Percentiles rank a stretch among this genome's conserved stretches.
These are phyloP conservation scores for Noctua comes DNA, from an alignment of 2,888 invertebrate species.

Conservation along the genomic window DNA sequence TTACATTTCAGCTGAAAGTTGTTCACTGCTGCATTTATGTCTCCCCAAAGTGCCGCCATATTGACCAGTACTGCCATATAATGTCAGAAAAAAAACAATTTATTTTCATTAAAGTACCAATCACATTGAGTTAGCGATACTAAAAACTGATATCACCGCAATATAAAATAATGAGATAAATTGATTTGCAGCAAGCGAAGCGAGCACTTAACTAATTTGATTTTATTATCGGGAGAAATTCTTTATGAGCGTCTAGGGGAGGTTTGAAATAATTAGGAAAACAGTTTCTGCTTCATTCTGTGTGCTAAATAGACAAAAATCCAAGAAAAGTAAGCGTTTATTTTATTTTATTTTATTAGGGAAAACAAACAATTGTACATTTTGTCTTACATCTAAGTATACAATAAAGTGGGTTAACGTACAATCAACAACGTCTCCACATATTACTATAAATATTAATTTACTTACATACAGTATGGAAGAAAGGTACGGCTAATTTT, in stretches of 20 bases:
- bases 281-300: neutral
- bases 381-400: no score
- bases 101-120: slow-evolving; percentile 5
- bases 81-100: neutral
- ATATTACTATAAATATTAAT: no score
- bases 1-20: neutral
- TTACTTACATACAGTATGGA: no score
- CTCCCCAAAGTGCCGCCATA: neutral
- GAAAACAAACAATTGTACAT: no score
- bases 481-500: no score
- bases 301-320: neutral
- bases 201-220: slow-evolving; percentile 32
- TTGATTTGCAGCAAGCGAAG: slow-evolving; percentile 15
- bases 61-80: neutral
- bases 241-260: slow-evolving; percentile 34
- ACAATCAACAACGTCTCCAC: no score
- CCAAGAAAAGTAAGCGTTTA: neutral
- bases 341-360: no score
- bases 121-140: neutral
- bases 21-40: neutral
- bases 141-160: slow-evolving; percentile 21
- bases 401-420: no score
- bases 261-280: slow-evolving; percentile 11
- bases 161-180: slow-evolving; percentile 36
- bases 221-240: slow-evolving; percentile 22